Evolutionary conservation across 2,113 vertebrate genomes (phyloP).

Genomic region (Phrynosoma platyrhinos): DNA sequence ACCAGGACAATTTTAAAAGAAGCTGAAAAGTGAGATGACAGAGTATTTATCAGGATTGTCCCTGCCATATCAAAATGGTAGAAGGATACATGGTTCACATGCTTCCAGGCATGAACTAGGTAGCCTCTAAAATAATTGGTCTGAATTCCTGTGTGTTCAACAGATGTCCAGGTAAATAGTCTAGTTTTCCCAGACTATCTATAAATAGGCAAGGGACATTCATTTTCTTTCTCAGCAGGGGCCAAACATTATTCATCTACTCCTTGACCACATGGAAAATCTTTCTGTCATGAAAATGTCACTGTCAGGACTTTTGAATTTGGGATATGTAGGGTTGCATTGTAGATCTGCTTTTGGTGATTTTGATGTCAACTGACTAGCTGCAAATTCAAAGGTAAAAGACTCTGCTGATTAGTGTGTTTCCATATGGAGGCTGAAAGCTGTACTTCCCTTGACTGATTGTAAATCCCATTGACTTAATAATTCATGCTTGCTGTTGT

Average conservation of each 20-base stretch:
- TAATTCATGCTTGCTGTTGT: constrained; percentile 64
- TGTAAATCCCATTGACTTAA: constrained; percentile 60
- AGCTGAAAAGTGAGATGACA: no score
- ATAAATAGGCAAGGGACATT: neutral
- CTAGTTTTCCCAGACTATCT: neutral
- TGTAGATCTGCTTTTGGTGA: constrained; percentile 11
- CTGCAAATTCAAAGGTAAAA: constrained; percentile 67
- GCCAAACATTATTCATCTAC: neutral
- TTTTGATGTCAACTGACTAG: constrained; percentile 46
- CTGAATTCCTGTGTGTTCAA: neutral
- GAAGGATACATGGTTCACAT: neutral
- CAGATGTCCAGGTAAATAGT: neutral
- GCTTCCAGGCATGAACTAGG: neutral
- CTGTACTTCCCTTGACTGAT: constrained; percentile 53
- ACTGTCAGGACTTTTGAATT: neutral
- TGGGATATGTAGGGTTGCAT: neutral
- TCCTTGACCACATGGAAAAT: neutral
- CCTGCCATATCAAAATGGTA: no score
- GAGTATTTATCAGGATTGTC: no score
- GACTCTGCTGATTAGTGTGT: constrained; percentile 59
- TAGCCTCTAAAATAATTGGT: neutral
- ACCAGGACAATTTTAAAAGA: no score
- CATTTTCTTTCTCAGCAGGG: neutral
- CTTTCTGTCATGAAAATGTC: neutral
- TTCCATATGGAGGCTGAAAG: constrained; percentile 44